phyloP scores from a whole-genome alignment of 2,113 vertebrate species.

The Corvus moneduloides region DNA sequence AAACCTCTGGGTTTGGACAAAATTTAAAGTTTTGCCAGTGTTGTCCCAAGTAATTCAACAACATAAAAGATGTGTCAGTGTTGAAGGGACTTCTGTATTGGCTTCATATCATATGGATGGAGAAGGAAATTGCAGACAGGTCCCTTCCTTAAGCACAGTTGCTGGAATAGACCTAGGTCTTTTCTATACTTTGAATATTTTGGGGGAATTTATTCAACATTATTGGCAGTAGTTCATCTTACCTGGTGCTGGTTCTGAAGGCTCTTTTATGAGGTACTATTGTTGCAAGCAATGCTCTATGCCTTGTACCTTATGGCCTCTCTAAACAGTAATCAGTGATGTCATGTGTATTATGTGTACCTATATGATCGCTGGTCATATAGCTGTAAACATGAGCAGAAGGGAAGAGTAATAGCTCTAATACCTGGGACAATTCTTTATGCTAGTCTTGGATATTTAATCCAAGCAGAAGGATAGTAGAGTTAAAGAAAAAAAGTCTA shows the following conservation, averaged over 20 bases:
- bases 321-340: background rate
- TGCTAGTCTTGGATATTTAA: background rate
- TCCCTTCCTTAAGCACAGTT: background rate
- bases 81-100: background rate
- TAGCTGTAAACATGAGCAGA: background rate
- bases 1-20: background rate
- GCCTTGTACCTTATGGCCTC: background rate
- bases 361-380: rapidly evolving
- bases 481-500: background rate
- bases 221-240: background rate
- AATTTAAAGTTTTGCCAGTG: background rate
- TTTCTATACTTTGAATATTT: background rate
- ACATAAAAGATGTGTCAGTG: background rate
- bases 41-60: background rate
- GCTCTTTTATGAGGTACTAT: background rate
- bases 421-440: background rate
- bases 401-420: background rate
- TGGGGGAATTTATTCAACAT: background rate
- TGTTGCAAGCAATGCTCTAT: background rate
- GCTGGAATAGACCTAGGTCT: background rate
- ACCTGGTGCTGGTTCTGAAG: background rate
- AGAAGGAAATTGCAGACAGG: background rate
- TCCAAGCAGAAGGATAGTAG: background rate
- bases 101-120: background rate
- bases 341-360: background rate